These are phyloP conservation scores for Oscheius sp. DNA, from an alignment of 1,140 invertebrate species.

Conservation along the genomic window DNA sequence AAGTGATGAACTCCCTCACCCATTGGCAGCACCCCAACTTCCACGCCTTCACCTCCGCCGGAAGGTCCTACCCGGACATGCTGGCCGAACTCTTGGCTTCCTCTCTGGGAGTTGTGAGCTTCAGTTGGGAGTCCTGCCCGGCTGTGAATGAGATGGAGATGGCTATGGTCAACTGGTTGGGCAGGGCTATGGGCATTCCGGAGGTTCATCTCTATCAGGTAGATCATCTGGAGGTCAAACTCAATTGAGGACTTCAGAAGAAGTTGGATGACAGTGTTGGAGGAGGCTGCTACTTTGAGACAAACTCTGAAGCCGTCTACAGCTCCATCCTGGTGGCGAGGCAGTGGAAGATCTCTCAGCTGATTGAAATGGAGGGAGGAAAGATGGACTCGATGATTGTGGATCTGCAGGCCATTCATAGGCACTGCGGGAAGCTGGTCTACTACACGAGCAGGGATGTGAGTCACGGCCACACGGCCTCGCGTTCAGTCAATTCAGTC, in stretches of 20 bases:
- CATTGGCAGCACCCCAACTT: slow-evolving; percentile 36
- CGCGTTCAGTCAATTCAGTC: too few species aligned
- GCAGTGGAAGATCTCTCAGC: too few species aligned
- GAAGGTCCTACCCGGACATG: slow-evolving; percentile 21
- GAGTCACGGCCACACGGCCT: too few species aligned
- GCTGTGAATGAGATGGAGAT: slow-evolving; percentile 10
- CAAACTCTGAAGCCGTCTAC: too few species aligned
- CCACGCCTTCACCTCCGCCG: slow-evolving; percentile 20
- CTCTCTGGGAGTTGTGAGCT: slow-evolving; percentile 5
- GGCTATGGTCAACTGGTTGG: slow-evolving; percentile 25
- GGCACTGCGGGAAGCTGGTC: background rate
- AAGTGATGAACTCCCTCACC: slow-evolving; percentile 82
- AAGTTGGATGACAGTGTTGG: too few species aligned
- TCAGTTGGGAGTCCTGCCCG: slow-evolving; percentile 27
- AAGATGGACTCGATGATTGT: too few species aligned
- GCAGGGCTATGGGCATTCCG: slow-evolving; percentile 25
- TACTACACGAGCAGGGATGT: background rate
- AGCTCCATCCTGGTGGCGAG: too few species aligned
- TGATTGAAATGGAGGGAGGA: too few species aligned
- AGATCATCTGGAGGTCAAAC: too few species aligned
- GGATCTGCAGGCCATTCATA: background rate
- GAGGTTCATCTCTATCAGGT: slow-evolving; percentile 10
- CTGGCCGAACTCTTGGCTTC: slow-evolving; percentile 8
- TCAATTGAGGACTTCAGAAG: too few species aligned
- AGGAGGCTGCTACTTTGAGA: too few species aligned